Conservation (phyloP, 2,888 invertebrate genomes). For the Ophion ellenae region DNA sequence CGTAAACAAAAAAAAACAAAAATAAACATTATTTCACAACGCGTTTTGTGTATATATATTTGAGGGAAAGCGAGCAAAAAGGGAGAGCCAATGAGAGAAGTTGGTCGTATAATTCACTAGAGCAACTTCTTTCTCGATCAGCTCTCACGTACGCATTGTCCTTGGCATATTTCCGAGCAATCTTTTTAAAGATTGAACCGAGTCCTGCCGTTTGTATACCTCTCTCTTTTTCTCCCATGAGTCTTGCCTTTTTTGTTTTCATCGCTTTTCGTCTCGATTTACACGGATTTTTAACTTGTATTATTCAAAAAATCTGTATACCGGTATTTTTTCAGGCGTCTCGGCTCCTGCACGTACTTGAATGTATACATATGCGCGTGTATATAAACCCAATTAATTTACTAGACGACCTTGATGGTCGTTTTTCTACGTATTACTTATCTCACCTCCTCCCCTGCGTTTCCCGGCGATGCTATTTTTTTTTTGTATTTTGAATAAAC, state of each 20-base stretch:
- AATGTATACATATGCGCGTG: background rate
- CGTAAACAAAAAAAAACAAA: background rate
- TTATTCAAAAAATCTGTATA: slow-evolving; percentile 16
- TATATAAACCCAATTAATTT: slow-evolving; percentile 12
- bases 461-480: background rate
- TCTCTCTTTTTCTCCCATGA: slow-evolving; percentile 31
- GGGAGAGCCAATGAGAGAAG: slow-evolving; percentile 15
- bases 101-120: slow-evolving; percentile 20
- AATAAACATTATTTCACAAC: slow-evolving; percentile 19
- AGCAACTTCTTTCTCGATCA: slow-evolving; percentile 59
- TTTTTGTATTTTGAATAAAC: background rate
- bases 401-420: slow-evolving; percentile 41
- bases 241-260: background rate
- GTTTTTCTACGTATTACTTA: slow-evolving; percentile 15
- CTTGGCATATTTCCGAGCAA: slow-evolving; percentile 60
- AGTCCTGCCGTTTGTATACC: slow-evolving; percentile 17
- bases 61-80: slow-evolving; percentile 49
- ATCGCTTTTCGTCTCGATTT: slow-evolving; percentile 26
- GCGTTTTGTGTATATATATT: slow-evolving; percentile 18
- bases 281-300: slow-evolving; percentile 11
- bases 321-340: slow-evolving; percentile 25
- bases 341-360: slow-evolving; percentile 12
- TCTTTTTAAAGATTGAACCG: slow-evolving; percentile 46
- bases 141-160: slow-evolving; percentile 50
- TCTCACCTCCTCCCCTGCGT: background rate